Conservation (phyloP, 2,113 vertebrate species). For the Oryzias woworae region DNA sequence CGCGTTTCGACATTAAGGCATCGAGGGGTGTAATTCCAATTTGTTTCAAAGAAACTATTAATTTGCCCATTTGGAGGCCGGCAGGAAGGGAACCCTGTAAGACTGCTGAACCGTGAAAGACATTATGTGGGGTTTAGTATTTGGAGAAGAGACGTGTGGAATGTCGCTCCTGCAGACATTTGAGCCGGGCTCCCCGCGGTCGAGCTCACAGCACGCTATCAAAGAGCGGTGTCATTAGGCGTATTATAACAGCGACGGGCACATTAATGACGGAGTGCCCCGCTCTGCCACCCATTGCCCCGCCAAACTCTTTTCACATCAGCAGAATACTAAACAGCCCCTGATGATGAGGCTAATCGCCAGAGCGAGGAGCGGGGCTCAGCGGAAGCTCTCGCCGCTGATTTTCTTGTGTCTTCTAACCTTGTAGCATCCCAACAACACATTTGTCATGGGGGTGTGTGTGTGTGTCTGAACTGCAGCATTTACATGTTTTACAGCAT, state of each 20-base stretch:
- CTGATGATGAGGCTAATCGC: constrained; percentile 40
- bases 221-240: constrained; percentile 87
- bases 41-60: constrained; percentile 91
- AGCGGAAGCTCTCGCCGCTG: constrained; percentile 25
- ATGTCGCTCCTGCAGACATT: constrained; percentile 83
- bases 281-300: constrained; percentile 75
- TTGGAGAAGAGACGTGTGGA: constrained; percentile 81
- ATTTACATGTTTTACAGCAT: too few relatives aligned
- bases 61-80: constrained; percentile 91
- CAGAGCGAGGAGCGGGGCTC: constrained; percentile 41
- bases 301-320: constrained; percentile 81
- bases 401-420: constrained; percentile 18
- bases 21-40: constrained; percentile 84
- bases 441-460: not conserved
- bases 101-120: constrained; percentile 87
- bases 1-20: constrained; percentile 76
- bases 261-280: constrained; percentile 83
- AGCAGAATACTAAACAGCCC: constrained; percentile 82
- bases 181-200: constrained; percentile 85
- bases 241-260: constrained; percentile 84
- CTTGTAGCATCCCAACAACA: not conserved
- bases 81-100: constrained; percentile 88
- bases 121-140: constrained; percentile 90
- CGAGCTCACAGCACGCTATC: constrained; percentile 88
- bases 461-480: too few relatives aligned